Conservation (phyloP, 2,888 invertebrate species). For the Drosophila anomalata region DNA sequence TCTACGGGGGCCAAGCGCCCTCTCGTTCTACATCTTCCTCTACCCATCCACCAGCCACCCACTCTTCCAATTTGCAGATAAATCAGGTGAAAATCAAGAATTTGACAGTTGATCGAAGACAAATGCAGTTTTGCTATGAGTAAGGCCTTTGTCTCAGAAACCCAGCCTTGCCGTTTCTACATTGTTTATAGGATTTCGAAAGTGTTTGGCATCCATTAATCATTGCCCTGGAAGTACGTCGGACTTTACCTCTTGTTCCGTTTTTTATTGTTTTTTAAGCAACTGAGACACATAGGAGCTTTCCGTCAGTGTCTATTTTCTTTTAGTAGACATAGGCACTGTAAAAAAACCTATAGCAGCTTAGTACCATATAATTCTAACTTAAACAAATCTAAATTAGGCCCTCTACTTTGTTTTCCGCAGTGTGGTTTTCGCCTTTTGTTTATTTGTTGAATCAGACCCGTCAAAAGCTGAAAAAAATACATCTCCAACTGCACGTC, state of each 20-base stretch:
- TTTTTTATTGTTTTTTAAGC: constrained; percentile 75
- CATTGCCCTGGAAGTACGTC: constrained; percentile 54
- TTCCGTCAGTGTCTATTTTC: constrained; percentile 71
- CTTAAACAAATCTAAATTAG: background rate
- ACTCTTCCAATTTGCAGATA: background rate
- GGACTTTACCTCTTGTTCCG: constrained; percentile 24
- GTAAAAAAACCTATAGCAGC: constrained; percentile 6
- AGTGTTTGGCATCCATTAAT: constrained; percentile 73
- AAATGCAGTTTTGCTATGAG: constrained; percentile 64
- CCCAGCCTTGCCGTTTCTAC: constrained; percentile 23
- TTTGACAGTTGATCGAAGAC: constrained; percentile 77
- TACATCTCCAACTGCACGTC: constrained; percentile 45
- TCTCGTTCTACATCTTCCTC: background rate
- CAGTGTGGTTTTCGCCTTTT: constrained; percentile 52
- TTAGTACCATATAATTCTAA: background rate
- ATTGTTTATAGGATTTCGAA: constrained; percentile 73
- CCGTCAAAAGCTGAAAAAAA: constrained; percentile 63
- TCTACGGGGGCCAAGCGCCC: constrained; percentile 39
- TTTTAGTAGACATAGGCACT: constrained; percentile 69
- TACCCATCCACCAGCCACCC: background rate
- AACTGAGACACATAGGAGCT: constrained; percentile 37
- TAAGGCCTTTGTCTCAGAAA: constrained; percentile 15
- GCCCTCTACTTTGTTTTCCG: background rate
- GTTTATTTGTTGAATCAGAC: constrained; percentile 78
- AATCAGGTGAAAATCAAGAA: constrained; percentile 56